These are phyloP conservation scores for Dasysyrphus tricinctus DNA, from an alignment of 2,888 invertebrate species.

Conservation along the genomic window DNA sequence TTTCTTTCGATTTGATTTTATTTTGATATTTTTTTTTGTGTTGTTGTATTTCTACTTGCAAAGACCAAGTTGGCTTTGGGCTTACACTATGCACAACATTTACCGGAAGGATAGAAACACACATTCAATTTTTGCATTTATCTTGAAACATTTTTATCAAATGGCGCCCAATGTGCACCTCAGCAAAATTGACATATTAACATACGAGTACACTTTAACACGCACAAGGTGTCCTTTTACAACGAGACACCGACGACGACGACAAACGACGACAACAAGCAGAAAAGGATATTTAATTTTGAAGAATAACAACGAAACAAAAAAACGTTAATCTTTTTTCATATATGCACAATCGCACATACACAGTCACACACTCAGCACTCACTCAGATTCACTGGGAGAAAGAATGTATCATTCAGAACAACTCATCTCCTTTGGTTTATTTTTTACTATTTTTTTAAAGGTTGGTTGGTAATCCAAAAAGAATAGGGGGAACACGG, in stretches of 20 bases:
- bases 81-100: conserved; percentile 47
- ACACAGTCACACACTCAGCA: conserved; percentile 28
- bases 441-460: conserved; percentile 35
- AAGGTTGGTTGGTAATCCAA: conserved; percentile 59
- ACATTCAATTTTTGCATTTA: conserved; percentile 64
- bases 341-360: conserved; percentile 50
- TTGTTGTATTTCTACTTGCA: conserved; percentile 48
- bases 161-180: conserved; percentile 54
- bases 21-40: conserved; percentile 34
- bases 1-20: conserved; percentile 51
- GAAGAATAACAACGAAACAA: conserved; percentile 49
- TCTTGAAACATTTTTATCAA: conserved; percentile 63
- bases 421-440: conserved; percentile 58
- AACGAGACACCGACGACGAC: conserved; percentile 28
- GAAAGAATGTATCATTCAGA: conserved; percentile 65
- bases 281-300: conserved; percentile 69
- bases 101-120: conserved; percentile 57
- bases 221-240: conserved; percentile 54
- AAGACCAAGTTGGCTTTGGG: conserved; percentile 37
- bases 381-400: conserved; percentile 21
- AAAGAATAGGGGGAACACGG: conserved; percentile 57
- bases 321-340: conserved; percentile 66
- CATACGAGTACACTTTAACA: conserved; percentile 49
- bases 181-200: conserved; percentile 50
- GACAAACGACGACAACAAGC: conserved; percentile 32